Evolutionary conservation across 1,140 invertebrate species (phyloP), one percentile per base, ranked within the genome.

Genomic region (honey bee (Apis mellifera)): DNA sequence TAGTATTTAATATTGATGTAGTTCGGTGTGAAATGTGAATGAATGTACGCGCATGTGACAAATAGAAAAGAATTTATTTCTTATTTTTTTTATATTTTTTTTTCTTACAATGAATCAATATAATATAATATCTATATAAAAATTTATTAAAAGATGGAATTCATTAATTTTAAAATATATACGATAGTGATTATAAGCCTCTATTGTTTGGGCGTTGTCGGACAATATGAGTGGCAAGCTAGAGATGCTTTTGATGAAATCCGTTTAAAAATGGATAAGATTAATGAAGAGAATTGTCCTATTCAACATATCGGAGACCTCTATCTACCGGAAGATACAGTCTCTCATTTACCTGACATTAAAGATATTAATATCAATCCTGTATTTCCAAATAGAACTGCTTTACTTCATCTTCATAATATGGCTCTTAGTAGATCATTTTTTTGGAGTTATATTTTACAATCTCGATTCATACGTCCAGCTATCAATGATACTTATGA

Each of bases 281-380:
- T 99, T 0, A 96, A 95, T 60, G 93, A 94, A 2, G 96, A 98
- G 26, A 99, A 99, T 93, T 99, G 99, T 92, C 96, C 95, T 75
- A 97, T 99, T 78, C 96, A 97, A 87, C 96, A 98, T 89, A 93
- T 97, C n/a, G 95, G 95, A 42, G 97, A 99, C 87, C 94, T 99
- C 1, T 98, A 97, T 91, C 93, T 99, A 80, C 97, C 97, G 0
- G 94, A 95, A 65, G 97, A 98, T 85, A 95, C 97, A 0, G 96
- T 99, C 1, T 98, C 98, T 0, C 98, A 99, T 92, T 94, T 98
- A 69, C 99, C 99, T 0, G 97, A 98, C 89, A 98, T 99, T 82
- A 99, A 99, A 93, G 97, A 98, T 90, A 96, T 99, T 66, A 98
- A 99, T 89, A 97, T 99, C 32, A 98, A 99, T 94, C 98, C 98